A percentile compares a stretch with the other conserved stretches of the same genome.
phyloP scores from a whole-genome alignment of 2,888 invertebrate species.

The Phaonia tiefii region DNA sequence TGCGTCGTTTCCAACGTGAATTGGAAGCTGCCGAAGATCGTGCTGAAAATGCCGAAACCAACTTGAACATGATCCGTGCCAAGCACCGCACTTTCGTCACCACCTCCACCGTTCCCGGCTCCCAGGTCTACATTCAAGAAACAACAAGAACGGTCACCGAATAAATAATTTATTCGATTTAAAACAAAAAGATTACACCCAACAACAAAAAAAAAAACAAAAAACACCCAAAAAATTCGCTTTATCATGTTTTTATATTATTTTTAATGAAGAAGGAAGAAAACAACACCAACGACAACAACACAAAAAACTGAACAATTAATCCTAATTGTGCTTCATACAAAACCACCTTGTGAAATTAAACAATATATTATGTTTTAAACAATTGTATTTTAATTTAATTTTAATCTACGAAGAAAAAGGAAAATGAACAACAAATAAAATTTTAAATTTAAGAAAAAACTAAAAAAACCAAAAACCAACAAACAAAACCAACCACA shows the following conservation, averaged over 20 bases:
- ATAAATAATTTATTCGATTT: slow-evolving; percentile 72
- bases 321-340: no score
- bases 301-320: slow-evolving; percentile 12
- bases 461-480: slow-evolving; percentile 34
- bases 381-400: slow-evolving; percentile 76
- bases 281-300: slow-evolving; percentile 28
- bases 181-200: no score
- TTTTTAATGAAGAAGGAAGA: slow-evolving; percentile 17
- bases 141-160: slow-evolving; percentile 84
- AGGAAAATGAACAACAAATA: slow-evolving; percentile 76
- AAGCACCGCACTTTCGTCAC: slow-evolving; percentile 99
- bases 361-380: background rate
- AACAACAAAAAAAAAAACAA: slow-evolving; percentile 50
- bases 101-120: slow-evolving; percentile 94
- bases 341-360: slow-evolving; percentile 36
- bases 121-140: slow-evolving; percentile 94
- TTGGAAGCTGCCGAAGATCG: slow-evolving; percentile 98
- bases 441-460: slow-evolving; percentile 70
- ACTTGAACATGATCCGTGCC: slow-evolving; percentile 96
- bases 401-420: slow-evolving; percentile 65
- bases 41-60: slow-evolving; percentile 96
- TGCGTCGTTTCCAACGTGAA: slow-evolving; percentile 98
- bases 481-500: slow-evolving; percentile 35
- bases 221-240: slow-evolving; percentile 40
- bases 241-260: slow-evolving; percentile 59